These are phyloP conservation scores for Cetoscarus ocellatus DNA, from an alignment of 2,797 vertebrate species.

Conservation along the genomic window DNA sequence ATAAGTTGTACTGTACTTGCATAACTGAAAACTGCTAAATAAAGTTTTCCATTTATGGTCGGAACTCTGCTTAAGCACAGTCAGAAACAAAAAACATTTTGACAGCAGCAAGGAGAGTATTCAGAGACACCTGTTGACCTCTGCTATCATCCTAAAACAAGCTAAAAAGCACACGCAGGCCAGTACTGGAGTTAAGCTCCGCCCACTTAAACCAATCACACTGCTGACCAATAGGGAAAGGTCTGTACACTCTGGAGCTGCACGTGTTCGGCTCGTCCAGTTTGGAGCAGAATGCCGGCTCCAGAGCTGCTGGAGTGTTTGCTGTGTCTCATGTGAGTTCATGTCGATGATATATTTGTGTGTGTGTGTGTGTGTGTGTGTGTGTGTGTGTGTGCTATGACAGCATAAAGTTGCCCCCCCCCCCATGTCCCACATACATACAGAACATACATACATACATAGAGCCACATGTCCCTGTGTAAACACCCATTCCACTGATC, in stretches of 20 bases:
- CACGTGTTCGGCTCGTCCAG: not conserved
- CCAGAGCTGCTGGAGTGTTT: conserved; percentile 4
- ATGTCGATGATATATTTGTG: conserved; percentile 1
- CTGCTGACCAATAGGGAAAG: too few species aligned
- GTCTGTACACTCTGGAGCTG: not conserved
- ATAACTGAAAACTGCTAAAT: too few species aligned
- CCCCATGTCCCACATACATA: conserved; percentile 55
- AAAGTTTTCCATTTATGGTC: too few species aligned
- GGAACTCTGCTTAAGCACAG: too few species aligned
- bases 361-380: conserved; percentile 9
- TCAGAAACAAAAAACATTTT: too few species aligned
- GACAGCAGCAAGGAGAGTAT: too few species aligned
- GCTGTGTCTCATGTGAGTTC: not conserved
- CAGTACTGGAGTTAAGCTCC: too few species aligned
- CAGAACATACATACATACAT: conserved; percentile 53
- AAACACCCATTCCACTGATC: conserved; percentile 69
- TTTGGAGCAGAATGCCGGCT: conserved; percentile 32
- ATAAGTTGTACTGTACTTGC: too few species aligned
- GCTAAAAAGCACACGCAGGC: too few species aligned
- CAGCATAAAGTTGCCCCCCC: conserved; percentile 64
- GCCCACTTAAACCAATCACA: too few species aligned
- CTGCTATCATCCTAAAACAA: too few species aligned
- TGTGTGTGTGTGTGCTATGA: conserved; percentile 49
- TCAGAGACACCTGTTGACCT: too few species aligned
- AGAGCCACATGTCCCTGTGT: conserved; percentile 67